A percentile compares a stretch with the other conserved stretches of the same genome.
Evolutionary conservation across 2,113 vertebrate species (phyloP).

Genomic region (Maccullochella peelii): DNA sequence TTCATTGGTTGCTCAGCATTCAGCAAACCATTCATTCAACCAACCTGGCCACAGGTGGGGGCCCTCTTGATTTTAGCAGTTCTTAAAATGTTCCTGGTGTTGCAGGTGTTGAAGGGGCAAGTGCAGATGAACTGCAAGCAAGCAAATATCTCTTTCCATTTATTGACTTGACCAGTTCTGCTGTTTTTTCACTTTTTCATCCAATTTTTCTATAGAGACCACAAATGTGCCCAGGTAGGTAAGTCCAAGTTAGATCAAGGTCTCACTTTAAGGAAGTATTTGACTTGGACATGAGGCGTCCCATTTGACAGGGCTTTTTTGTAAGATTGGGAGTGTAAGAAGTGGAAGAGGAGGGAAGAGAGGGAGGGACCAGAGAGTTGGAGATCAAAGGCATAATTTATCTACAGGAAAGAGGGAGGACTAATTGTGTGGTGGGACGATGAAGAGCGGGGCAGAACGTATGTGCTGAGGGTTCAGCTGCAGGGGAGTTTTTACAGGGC

Average conservation of each 20-base stretch:
- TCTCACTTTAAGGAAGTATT: background rate
- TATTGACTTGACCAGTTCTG: no score
- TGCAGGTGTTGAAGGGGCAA: background rate
- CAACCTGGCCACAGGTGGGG: background rate
- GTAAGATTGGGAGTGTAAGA: background rate
- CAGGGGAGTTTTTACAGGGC: background rate
- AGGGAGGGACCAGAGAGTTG: constrained; percentile 5
- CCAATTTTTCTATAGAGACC: background rate
- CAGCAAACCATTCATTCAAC: background rate
- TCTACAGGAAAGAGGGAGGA: background rate
- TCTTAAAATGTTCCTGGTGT: background rate
- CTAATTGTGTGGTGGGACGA: background rate
- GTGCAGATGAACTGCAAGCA: background rate
- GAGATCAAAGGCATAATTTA: constrained; percentile 39
- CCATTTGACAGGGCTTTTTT: constrained; percentile 1
- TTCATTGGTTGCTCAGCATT: background rate
- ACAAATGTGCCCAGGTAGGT: background rate
- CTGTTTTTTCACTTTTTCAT: background rate
- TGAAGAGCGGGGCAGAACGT: background rate
- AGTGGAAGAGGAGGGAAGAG: background rate
- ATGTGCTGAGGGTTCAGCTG: background rate
- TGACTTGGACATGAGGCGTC: constrained; percentile 4
- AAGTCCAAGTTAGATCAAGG: background rate
- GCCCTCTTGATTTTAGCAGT: background rate
- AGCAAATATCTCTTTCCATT: background rate